Conservation (phyloP, 2,113 vertebrate species). For the Athene cunicularia region DNA sequence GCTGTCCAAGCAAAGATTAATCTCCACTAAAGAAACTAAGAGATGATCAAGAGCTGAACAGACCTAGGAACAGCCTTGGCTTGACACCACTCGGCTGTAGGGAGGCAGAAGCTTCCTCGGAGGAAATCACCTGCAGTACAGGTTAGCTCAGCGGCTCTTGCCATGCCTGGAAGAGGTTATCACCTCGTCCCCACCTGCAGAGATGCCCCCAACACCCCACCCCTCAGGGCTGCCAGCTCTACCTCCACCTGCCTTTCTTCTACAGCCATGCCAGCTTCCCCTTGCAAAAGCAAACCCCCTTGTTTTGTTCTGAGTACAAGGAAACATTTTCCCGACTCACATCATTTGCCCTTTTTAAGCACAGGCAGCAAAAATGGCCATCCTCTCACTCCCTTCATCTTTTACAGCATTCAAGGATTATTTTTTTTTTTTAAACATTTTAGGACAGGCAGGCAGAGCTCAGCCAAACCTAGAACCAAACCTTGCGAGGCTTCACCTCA, state of each 20-base stretch:
- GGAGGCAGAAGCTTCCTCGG: background rate
- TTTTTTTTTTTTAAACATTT: background rate
- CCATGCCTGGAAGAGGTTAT: background rate
- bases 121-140: background rate
- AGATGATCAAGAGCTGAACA: background rate
- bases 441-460: background rate
- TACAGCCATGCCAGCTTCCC: background rate
- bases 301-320: background rate
- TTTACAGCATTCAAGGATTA: background rate
- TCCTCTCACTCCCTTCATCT: background rate
- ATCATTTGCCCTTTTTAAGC: background rate
- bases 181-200: background rate
- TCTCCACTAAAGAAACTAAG: background rate
- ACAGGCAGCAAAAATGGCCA: background rate
- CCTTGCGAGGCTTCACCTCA: background rate
- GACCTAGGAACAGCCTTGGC: background rate
- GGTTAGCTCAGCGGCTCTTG: background rate
- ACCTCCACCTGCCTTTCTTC: background rate
- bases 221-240: background rate
- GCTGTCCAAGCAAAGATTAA: background rate
- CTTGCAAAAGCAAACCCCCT: background rate
- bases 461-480: background rate
- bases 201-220: background rate
- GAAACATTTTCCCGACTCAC: background rate
- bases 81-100: rapidly evolving